Base-by-base conservation (phyloP, 2,888 invertebrate species). In the Dicranocentrus wangi region DNA sequence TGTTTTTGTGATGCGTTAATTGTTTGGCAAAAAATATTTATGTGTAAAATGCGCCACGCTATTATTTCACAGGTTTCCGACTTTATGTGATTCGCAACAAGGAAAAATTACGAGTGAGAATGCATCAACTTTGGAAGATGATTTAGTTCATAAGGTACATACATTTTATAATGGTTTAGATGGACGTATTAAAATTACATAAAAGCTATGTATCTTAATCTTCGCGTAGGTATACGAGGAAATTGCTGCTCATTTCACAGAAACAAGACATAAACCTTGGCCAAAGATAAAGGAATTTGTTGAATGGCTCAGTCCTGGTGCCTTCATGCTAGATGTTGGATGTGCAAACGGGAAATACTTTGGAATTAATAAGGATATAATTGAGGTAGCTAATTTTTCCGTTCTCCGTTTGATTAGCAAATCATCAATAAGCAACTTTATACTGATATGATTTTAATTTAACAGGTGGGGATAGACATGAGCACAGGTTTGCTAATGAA, bases 261-360 rank as follows among this genome's bases (percentile, higher is more conserved):
- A 94, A 86, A 99, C 99, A 0, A 91, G 99, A 13, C 96, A 97
- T 89, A 94, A 94, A 87, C 94, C 95, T 19, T 99, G 99, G 99
- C 98, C 97, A 0, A 93, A 93, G 84, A 97, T 99, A 0, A 90
- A 92, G 0, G 90, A 93, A 84, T 99, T 99, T 89, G 89, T 97
- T 32, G 89, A 91, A 17, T 90, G 89, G 2, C 92, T 96, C 83
- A 88, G 91, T 0, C 78, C 88, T 0, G 95, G 94, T 0, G 92
- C 94, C 0, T 88, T 97, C 10, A 88, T 99, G 15, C 88, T 97
- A 2, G 99, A 99, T 89, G 92, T 98, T 43, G 99, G 99, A 5
- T 98, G 98, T 89, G 99, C 99, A 10, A 99, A 99, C 90, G 99
- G 99, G 47, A 99, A 99, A 91, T 99, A 99, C 89, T 91, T 99